Evolutionary conservation across 1,140 invertebrate genomes (phyloP), one percentile per base, ranked within the genome.

Genomic region (Trachymyrmex cornetzi): DNA sequence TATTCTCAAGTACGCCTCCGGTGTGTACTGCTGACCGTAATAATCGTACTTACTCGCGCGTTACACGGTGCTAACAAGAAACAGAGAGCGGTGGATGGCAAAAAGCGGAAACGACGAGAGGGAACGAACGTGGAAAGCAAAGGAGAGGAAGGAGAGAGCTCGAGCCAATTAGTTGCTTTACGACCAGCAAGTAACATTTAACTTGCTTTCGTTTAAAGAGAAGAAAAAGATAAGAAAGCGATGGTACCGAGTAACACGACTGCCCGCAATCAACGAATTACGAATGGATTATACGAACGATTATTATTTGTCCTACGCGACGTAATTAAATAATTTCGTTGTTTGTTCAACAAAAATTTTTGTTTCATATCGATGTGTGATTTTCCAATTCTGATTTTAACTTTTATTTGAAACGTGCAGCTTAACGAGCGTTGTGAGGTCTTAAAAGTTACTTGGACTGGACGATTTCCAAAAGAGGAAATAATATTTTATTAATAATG

Each of bases 61-160:
- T 84, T 84, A 84, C 80, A 84, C 80, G 80, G 80, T 75, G 80
- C 69, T 84, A 84, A 84, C 80, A 75, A 84, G 80, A 84, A 84
- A 82, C 80, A 22, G 80, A 74, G 80, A 75, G n/a, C 69, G 69
- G 57, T 53, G 80, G 55, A 30, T n/a, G 53, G 57, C 55, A 82
- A 84, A 84, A 84, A 84, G 67, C 69, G 80, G 67, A 72, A 59
- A 82, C 53, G 79, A 59, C 79, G 30, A 6, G 34, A 30, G 27
- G 2, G 57, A 61, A 71, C n/a, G 48, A 34, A 53, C 22, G 53
- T 24, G 66, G 59, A 72, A 30, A 69, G 34, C n/a, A 24, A 50
- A 27, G 44, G 9, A 24, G 50, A 69, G 24, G 67, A 34, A 55
- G 44, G 30, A 67, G 61, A 72, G 61, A 59, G 82, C 44, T 71